Conservation (phyloP, 2,888 invertebrate species). For the Galerucella pusilla region DNA sequence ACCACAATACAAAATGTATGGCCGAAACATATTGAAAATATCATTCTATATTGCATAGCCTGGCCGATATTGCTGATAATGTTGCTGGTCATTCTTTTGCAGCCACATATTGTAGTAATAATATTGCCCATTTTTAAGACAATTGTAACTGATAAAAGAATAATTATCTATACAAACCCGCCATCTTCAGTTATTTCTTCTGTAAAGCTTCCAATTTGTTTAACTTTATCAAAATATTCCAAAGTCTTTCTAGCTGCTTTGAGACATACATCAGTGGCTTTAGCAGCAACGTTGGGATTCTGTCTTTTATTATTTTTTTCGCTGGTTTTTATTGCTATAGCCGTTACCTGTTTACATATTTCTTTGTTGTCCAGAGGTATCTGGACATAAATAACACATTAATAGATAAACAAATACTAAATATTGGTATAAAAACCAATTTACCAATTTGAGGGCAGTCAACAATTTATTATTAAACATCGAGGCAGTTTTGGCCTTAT, state of each 20-base stretch:
- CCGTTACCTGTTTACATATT: constrained; percentile 31
- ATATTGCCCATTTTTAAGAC: no score
- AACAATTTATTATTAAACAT: constrained; percentile 15
- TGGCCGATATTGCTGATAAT: no score
- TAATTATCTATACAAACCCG: constrained; percentile 16
- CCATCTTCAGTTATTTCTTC: constrained; percentile 27
- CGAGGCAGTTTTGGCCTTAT: not conserved
- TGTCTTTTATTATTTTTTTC: constrained; percentile 28
- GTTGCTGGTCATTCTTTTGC: no score
- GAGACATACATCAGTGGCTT: constrained; percentile 41
- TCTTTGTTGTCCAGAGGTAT: constrained; percentile 29
- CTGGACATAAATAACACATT: constrained; percentile 8
- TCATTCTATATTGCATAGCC: no score
- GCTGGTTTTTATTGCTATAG: constrained; percentile 35
- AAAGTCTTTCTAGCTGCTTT: constrained; percentile 28
- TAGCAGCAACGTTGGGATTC: constrained; percentile 41
- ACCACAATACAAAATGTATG: no score
- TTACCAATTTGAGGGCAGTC: constrained; percentile 1
- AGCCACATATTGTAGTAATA: no score
- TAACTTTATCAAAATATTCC: constrained; percentile 14
- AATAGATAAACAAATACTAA: no score
- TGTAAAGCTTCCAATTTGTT: constrained; percentile 29
- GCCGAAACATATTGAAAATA: no score
- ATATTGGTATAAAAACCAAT: not conserved
- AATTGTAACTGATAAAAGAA: not conserved